These are phyloP conservation scores for Leptoclinus maculatus DNA, from an alignment of 2,797 vertebrate genomes.

Conservation along the genomic window DNA sequence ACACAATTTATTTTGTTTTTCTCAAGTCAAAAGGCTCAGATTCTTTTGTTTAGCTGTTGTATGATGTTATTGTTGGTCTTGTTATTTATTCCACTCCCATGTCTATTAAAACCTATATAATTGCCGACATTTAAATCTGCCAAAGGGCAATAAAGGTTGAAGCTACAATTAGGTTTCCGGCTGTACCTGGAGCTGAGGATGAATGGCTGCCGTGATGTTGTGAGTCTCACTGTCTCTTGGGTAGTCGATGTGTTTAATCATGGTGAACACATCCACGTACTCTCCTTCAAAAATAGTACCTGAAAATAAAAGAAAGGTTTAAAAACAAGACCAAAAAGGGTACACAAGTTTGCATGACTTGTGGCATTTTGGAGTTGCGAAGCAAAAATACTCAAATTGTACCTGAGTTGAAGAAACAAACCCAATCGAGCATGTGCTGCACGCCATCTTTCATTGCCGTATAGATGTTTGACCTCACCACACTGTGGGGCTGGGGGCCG, in stretches of 20 bases:
- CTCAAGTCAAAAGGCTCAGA: neutral
- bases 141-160: neutral
- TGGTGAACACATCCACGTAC: constrained; percentile 80
- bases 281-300: constrained; percentile 84
- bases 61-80: neutral
- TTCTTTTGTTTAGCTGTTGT: neutral
- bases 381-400: constrained; percentile 4
- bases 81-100: neutral
- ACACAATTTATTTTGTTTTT: neutral
- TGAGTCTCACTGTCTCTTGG: constrained; percentile 77
- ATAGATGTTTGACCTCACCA: constrained; percentile 84
- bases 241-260: constrained; percentile 78
- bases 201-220: constrained; percentile 82
- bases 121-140: neutral
- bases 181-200: constrained; percentile 86
- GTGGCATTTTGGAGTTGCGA: no score
- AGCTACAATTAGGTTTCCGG: neutral
- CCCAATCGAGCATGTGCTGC: constrained; percentile 84
- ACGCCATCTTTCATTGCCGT: constrained; percentile 82
- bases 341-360: neutral
- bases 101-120: neutral
- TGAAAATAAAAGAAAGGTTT: constrained; percentile 39
- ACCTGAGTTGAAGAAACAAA: constrained; percentile 89
- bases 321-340: neutral
- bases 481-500: constrained; percentile 88